A percentile compares a stretch with the other conserved stretches of the same genome.
Evolutionary conservation across 2,113 vertebrate species (phyloP).

Genomic region (Barnardius zonarius): DNA sequence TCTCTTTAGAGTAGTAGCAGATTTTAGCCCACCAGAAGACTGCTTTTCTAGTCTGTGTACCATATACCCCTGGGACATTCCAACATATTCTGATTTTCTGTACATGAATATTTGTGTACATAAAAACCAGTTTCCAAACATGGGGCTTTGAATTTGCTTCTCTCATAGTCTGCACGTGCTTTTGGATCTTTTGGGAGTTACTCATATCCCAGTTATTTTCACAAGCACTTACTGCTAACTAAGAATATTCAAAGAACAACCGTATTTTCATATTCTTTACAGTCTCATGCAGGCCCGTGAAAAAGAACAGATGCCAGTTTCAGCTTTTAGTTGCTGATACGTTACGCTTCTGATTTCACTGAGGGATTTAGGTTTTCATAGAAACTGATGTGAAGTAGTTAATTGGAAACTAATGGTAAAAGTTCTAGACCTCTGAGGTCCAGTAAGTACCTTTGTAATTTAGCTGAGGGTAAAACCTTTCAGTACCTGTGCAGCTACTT

Average conservation of each 20-base stretch:
- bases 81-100: background rate
- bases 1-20: background rate
- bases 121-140: background rate
- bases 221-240: background rate
- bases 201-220: background rate
- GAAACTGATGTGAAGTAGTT: background rate
- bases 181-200: background rate
- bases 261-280: background rate
- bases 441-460: background rate
- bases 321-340: background rate
- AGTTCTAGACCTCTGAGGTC: background rate
- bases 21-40: background rate
- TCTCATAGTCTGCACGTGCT: background rate
- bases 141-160: background rate
- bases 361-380: background rate
- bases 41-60: background rate
- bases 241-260: background rate
- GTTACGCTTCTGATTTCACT: background rate
- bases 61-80: background rate
- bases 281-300: background rate
- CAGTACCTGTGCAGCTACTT: background rate
- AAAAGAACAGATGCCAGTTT: background rate
- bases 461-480: background rate
- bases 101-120: background rate
- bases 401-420: background rate